Percentiles rank a stretch among this genome's conserved stretches.
phyloP scores from a whole-genome alignment of 2,797 vertebrate genomes.

The Muscicapa comitata region DNA sequence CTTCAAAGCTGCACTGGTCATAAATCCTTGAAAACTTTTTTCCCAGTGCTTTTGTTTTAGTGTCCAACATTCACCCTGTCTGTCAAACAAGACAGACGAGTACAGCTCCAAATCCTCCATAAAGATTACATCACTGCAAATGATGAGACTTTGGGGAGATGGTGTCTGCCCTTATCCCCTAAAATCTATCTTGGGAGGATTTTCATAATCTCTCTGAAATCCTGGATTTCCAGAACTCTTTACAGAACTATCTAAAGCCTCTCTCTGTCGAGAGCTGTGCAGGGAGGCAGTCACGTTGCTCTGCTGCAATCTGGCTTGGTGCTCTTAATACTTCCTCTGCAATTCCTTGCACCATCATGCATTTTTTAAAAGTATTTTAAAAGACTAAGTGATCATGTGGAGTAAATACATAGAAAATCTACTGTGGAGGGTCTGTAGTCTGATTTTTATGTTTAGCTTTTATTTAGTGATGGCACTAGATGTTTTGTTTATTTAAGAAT shows the following conservation, averaged over 20 bases:
- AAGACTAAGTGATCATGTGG: neutral
- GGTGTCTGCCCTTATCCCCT: neutral
- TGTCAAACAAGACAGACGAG: neutral
- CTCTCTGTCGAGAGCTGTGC: neutral
- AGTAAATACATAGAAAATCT: neutral
- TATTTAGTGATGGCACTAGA: neutral
- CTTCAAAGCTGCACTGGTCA: neutral
- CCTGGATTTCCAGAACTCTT: conserved; percentile 41
- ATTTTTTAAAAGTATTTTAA: neutral
- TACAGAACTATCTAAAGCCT: neutral
- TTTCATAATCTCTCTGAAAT: conserved; percentile 47
- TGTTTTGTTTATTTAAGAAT: neutral
- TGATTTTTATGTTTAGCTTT: neutral
- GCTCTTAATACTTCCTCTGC: neutral
- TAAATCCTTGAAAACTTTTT: neutral
- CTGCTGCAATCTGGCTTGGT: neutral
- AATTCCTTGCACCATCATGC: neutral
- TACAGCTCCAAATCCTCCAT: neutral
- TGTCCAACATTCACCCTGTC: neutral
- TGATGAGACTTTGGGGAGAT: neutral
- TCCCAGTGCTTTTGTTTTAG: neutral
- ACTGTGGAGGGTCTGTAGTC: neutral
- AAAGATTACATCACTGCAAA: conserved; percentile 1
- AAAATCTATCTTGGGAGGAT: conserved; percentile 37
- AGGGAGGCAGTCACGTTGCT: neutral